Conservation (phyloP, 2,888 invertebrate species). For the Harpagoxenus sublaevis region DNA sequence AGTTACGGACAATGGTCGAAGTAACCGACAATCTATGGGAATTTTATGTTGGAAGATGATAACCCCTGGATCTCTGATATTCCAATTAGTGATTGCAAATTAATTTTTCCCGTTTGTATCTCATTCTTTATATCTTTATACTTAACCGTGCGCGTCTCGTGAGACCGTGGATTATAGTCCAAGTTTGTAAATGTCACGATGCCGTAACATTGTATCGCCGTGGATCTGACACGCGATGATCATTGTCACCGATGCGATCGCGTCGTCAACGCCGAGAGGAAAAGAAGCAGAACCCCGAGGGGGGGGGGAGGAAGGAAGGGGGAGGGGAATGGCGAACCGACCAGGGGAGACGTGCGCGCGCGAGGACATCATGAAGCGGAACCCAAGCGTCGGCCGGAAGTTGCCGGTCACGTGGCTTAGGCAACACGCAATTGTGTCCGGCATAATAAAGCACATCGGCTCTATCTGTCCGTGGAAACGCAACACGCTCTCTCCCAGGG, state of each 20-base stretch:
- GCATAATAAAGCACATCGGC: conserved; percentile 84
- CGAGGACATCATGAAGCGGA: conserved; percentile 83
- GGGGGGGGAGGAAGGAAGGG: neutral
- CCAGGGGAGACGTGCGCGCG: conserved; percentile 58
- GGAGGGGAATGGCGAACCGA: conserved; percentile 30
- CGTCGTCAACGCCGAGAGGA: conserved; percentile 48
- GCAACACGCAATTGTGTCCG: conserved; percentile 86
- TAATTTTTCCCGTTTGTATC: neutral
- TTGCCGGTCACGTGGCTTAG: conserved; percentile 86
- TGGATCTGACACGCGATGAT: conserved; percentile 69
- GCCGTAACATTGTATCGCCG: conserved; percentile 27
- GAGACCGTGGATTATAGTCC: neutral
- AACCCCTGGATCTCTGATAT: neutral
- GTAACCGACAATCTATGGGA: conserved; percentile 19
- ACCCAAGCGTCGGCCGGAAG: conserved; percentile 86
- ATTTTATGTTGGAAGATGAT: conserved; percentile 22
- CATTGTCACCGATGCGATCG: conserved; percentile 48
- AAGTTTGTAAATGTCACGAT: conserved; percentile 7
- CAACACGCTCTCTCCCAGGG: conserved; percentile 71
- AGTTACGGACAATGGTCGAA: conserved; percentile 23
- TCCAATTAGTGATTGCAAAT: conserved; percentile 18
- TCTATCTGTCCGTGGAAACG: conserved; percentile 75
- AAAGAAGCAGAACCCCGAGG: conserved; percentile 55
- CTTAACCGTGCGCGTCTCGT: too few species aligned
- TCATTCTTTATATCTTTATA: neutral